A percentile compares a stretch with the other conserved stretches of the same genome.
Conservation (phyloP, 2,797 vertebrate species). For the Semotilus atromaculatus region DNA sequence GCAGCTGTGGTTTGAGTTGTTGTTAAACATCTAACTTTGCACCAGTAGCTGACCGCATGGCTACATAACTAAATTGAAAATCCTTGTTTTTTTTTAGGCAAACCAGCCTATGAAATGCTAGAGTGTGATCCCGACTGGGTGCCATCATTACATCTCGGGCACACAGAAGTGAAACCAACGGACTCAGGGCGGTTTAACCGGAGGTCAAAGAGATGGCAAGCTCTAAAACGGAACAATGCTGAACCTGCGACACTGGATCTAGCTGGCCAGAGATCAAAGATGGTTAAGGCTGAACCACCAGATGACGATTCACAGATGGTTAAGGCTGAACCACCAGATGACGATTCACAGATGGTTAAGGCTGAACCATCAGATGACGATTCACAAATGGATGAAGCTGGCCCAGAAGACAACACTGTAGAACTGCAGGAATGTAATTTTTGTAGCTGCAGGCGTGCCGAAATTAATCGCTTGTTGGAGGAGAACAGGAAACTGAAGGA, state of each 20-base stretch:
- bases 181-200: neutral
- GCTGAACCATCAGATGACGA: too few species aligned
- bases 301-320: neutral
- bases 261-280: neutral
- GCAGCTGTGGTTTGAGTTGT: neutral
- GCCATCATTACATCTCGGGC: neutral
- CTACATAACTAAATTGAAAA: neutral
- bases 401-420: neutral
- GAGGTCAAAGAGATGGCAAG: neutral
- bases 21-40: neutral
- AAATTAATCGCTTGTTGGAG: neutral
- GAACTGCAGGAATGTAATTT: neutral
- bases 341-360: too few species aligned
- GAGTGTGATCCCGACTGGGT: constrained; percentile 10
- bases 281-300: neutral
- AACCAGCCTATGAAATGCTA: neutral
- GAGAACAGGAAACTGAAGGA: constrained; percentile 8
- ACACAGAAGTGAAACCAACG: neutral
- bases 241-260: neutral
- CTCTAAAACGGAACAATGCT: neutral
- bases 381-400: neutral
- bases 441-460: neutral
- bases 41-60: neutral
- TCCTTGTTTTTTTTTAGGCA: constrained; percentile 4
- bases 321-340: neutral